A percentile compares a stretch with the other conserved stretches of the same genome.
Conservation (phyloP, 2,113 vertebrate species). For the Mobula hypostoma region DNA sequence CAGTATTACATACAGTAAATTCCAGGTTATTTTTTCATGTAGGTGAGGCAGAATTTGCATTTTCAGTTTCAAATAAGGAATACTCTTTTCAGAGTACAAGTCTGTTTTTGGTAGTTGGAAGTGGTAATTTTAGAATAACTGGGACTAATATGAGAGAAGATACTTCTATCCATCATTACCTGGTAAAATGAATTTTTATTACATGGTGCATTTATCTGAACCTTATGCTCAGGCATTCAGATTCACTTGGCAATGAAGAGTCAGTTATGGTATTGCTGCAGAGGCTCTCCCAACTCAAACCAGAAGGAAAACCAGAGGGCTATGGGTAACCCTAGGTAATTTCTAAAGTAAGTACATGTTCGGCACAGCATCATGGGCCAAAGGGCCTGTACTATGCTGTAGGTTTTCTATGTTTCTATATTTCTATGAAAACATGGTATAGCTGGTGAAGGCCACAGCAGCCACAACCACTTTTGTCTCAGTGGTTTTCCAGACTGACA, state of each 20-base stretch:
- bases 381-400: too few relatives aligned
- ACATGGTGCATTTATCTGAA: background rate
- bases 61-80: background rate
- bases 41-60: background rate
- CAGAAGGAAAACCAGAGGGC: background rate
- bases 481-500: slow-evolving; percentile 21
- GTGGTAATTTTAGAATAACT: background rate
- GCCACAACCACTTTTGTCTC: background rate
- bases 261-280: background rate
- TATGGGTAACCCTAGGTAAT: too few relatives aligned
- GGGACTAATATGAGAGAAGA: background rate
- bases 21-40: background rate
- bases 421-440: background rate
- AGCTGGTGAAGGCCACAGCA: background rate
- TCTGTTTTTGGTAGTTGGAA: background rate
- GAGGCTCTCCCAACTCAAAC: background rate
- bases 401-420: too few relatives aligned
- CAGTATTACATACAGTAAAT: background rate
- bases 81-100: background rate
- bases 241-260: background rate
- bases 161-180: background rate
- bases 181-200: background rate
- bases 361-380: too few relatives aligned
- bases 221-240: background rate
- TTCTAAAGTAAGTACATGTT: too few relatives aligned